Evolutionary conservation across 2,113 vertebrate species (phyloP).

Genomic region (Erythrocercus mccallii): DNA sequence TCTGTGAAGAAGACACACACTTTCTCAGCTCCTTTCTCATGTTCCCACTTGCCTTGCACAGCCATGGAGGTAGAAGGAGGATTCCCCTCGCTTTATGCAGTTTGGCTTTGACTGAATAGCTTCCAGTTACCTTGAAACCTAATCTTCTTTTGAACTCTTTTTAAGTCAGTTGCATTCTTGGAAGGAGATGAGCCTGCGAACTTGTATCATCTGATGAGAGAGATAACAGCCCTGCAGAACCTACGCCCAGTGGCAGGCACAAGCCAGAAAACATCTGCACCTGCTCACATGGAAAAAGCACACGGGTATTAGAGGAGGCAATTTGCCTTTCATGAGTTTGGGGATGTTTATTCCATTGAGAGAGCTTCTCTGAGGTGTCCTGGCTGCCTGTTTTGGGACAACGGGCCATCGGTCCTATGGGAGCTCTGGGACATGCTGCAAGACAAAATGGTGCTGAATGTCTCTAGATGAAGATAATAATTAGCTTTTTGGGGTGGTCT

Average conservation of each 20-base stretch:
- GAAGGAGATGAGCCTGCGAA: constrained; percentile 67
- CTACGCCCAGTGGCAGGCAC: constrained; percentile 32
- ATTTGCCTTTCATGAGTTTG: constrained; percentile 47
- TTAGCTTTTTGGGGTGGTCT: not conserved
- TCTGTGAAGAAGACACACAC: constrained; percentile 44
- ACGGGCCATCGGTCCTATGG: rapidly evolving
- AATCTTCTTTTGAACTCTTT: constrained; percentile 80
- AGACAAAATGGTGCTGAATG: not conserved
- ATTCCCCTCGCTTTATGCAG: constrained; percentile 61
- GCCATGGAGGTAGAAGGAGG: constrained; percentile 63
- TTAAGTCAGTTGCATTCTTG: constrained; percentile 77
- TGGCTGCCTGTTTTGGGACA: not conserved
- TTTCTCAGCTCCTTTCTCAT: constrained; percentile 52
- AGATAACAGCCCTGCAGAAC: constrained; percentile 67
- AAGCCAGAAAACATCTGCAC: constrained; percentile 53
- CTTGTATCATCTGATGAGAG: constrained; percentile 60
- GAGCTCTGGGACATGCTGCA: not conserved
- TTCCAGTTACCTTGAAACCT: constrained; percentile 80
- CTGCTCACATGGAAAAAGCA: constrained; percentile 55
- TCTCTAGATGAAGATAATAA: not conserved
- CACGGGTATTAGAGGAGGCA: not conserved
- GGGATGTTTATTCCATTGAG: not conserved
- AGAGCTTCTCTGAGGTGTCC: not conserved
- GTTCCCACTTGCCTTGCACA: constrained; percentile 55
- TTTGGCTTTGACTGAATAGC: constrained; percentile 78